Evolutionary conservation across 2,888 invertebrate genomes (phyloP).

Genomic region (Cerastis leucographa): DNA sequence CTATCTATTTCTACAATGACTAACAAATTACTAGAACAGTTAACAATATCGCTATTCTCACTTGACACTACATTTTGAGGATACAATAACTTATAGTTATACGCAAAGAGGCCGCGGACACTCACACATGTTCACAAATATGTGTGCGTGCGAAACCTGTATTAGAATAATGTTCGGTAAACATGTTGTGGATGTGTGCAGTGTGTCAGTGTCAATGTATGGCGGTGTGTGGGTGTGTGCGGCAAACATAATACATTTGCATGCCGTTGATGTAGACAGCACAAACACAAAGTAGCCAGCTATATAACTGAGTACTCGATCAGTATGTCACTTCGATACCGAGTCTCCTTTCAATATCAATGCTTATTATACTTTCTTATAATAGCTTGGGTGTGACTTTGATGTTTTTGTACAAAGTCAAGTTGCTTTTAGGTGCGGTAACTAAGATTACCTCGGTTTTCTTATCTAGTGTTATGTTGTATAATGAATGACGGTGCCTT

Average conservation of each 20-base stretch:
- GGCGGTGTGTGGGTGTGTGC: slow-evolving; percentile 67
- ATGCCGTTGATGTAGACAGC: slow-evolving; percentile 78
- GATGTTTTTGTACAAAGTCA: slow-evolving; percentile 12
- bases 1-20: slow-evolving; percentile 23
- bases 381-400: slow-evolving; percentile 23
- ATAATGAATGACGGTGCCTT: background rate
- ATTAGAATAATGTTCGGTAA: slow-evolving; percentile 68
- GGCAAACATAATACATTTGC: slow-evolving; percentile 78
- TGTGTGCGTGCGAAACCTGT: slow-evolving; percentile 72
- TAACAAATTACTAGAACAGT: slow-evolving; percentile 50
- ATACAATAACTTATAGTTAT: slow-evolving; percentile 64
- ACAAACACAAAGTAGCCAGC: slow-evolving; percentile 71
- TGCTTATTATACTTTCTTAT: slow-evolving; percentile 53
- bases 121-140: slow-evolving; percentile 60
- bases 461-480: background rate
- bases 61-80: slow-evolving; percentile 63
- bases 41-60: slow-evolving; percentile 58
- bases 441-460: background rate
- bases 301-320: slow-evolving; percentile 79
- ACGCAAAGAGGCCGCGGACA: slow-evolving; percentile 78
- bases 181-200: slow-evolving; percentile 53
- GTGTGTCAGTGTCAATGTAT: slow-evolving; percentile 45
- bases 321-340: slow-evolving; percentile 81
- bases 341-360: slow-evolving; percentile 49
- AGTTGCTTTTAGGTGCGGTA: background rate